Evolutionary conservation across 2,888 invertebrate species (phyloP).

Genomic region (Hemicrepidius hirtus): DNA sequence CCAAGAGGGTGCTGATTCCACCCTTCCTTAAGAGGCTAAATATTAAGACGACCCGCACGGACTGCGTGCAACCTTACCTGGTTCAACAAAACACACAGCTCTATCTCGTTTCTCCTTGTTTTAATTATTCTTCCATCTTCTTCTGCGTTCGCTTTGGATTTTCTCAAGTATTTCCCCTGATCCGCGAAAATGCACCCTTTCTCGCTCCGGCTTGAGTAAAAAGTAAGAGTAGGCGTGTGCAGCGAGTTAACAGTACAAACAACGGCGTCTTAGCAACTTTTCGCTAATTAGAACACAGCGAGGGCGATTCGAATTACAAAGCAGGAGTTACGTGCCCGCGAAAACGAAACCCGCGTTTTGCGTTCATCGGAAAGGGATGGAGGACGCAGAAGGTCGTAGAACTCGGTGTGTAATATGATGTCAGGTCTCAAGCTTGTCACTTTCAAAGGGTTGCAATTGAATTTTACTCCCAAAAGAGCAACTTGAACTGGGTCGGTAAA

Average conservation of each 20-base stretch:
- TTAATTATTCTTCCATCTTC: slow-evolving; percentile 41
- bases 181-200: slow-evolving; percentile 10
- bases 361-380: slow-evolving; percentile 46
- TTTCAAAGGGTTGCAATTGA: slow-evolving; percentile 70
- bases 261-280: slow-evolving; percentile 56
- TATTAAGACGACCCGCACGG: slow-evolving; percentile 58
- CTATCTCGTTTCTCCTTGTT: slow-evolving; percentile 42
- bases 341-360: slow-evolving; percentile 45
- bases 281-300: slow-evolving; percentile 58
- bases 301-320: slow-evolving; percentile 57
- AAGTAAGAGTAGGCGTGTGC: slow-evolving; percentile 35
- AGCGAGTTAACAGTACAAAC: slow-evolving; percentile 45
- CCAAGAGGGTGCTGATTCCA: slow-evolving; percentile 65
- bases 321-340: slow-evolving; percentile 50
- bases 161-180: slow-evolving; percentile 22
- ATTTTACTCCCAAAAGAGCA: slow-evolving; percentile 69
- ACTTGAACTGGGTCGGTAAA: slow-evolving; percentile 66
- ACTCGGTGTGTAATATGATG: slow-evolving; percentile 61
- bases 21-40: slow-evolving; percentile 57
- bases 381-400: slow-evolving; percentile 49
- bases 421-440: slow-evolving; percentile 63
- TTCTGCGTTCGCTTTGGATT: slow-evolving; percentile 14
- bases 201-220: slow-evolving; percentile 26
- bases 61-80: slow-evolving; percentile 59
- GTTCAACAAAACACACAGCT: slow-evolving; percentile 55